Conservation (phyloP, 2,113 vertebrate genomes). For the Crocuta crocuta region DNA sequence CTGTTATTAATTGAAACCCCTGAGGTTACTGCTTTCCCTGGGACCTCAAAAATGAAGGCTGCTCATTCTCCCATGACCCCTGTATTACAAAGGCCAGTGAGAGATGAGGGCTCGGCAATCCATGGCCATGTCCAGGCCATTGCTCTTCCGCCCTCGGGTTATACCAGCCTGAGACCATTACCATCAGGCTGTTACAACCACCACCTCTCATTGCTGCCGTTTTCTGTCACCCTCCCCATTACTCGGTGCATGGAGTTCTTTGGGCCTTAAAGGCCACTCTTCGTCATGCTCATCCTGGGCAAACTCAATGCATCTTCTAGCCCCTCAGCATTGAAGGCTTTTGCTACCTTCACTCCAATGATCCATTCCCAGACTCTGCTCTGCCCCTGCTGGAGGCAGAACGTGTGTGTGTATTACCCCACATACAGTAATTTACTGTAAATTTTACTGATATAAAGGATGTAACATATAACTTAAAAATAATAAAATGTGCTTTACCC, state of each 20-base stretch:
- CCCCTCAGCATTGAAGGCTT: background rate
- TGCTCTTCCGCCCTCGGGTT: background rate
- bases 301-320: background rate
- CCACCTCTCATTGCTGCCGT: background rate
- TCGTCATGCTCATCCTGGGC: background rate
- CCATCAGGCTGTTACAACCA: background rate
- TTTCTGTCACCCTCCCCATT: background rate
- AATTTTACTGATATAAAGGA: slow-evolving; percentile 3
- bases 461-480: background rate
- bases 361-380: background rate
- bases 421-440: background rate
- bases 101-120: background rate
- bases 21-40: slow-evolving; percentile 9
- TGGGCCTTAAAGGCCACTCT: background rate
- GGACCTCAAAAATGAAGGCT: background rate
- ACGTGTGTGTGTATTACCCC: background rate
- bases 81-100: background rate
- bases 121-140: background rate
- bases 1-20: background rate
- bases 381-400: background rate
- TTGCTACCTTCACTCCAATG: background rate
- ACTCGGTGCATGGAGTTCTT: background rate
- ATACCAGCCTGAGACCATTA: background rate
- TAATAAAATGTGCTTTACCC: background rate
- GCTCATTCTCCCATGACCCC: background rate